Evolutionary conservation across 2,888 invertebrate genomes (phyloP).

Genomic region (Sarcophaga subvicina): DNA sequence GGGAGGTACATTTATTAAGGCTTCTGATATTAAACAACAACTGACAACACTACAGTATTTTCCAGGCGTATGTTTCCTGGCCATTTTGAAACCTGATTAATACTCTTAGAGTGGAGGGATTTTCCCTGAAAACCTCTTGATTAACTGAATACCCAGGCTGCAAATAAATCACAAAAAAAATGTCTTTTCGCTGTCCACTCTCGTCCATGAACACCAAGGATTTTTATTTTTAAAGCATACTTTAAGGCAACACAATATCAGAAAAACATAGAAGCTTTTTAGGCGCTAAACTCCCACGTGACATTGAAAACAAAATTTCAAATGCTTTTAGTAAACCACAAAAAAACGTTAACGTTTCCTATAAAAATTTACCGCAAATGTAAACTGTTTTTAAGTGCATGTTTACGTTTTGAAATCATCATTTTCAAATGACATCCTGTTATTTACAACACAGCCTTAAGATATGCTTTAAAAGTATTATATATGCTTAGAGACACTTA

Average conservation of each 20-base stretch:
- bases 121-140: too few relatives aligned
- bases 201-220: too few relatives aligned
- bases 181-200: too few relatives aligned
- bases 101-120: too few relatives aligned
- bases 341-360: background rate
- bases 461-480: conserved; percentile 42
- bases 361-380: conserved; percentile 2
- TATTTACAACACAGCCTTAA: conserved; percentile 38
- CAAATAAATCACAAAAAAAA: too few relatives aligned
- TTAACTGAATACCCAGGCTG: too few relatives aligned
- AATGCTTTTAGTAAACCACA: background rate
- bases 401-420: conserved; percentile 2
- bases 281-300: background rate
- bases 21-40: too few relatives aligned
- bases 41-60: too few relatives aligned
- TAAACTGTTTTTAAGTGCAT: conserved; percentile 4
- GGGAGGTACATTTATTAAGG: too few relatives aligned
- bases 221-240: background rate
- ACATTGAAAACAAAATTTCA: background rate
- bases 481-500: background rate
- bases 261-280: background rate
- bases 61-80: too few relatives aligned
- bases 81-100: too few relatives aligned
- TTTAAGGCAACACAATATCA: background rate
- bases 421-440: conserved; percentile 47